Evolutionary conservation across 2,888 invertebrate species (phyloP), one percentile per base, ranked within the genome.

Genomic region (Tetragnatha montana): DNA sequence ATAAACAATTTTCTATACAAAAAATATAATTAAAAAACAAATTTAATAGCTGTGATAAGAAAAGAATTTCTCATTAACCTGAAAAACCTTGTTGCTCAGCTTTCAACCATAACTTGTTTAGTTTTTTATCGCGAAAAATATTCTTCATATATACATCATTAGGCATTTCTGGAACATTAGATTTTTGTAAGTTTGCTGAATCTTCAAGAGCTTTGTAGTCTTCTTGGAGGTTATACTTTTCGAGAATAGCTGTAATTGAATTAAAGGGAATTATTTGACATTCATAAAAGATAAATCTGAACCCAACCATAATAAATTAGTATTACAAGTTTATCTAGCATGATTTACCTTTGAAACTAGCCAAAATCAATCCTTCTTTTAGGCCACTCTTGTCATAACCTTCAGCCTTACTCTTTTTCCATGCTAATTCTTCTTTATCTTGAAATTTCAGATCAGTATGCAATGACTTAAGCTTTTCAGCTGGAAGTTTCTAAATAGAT

Each of bases 361-460:
- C 96, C 21, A 98, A 94, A 70, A 98, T 93, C 92, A 96, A 95
- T 0, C 97, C 96, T 93, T 97, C 98, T 93, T 96, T 96, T 8
- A 97, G 93, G 0, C 98, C 98, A 92, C 97, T 97, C 92, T 97
- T 96, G 93, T 98, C 98, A 91, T 96, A 95, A 35, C 97, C 97
- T 92, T 98, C 97, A 75, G 96, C 95, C 93, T 96, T 96, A 3
- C 96, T 93, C 92, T 96, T 96, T 93, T 98, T 98, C 93, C 96
- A 95, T 0, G 96, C 95, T 68, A 98, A 94, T 94, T 98, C 98
- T 93, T 97, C 97, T 94, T 98, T 98, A 93, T 98, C 98, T 91
- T 98, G 98, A 74, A 98, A 95, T 94, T 97, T 97, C 8, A 98
- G 94, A 93, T 98, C 98, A 93, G 96, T 96, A 93, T 96, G 97